These are phyloP conservation scores for Heliothis subflexa DNA, from an alignment of 1,140 invertebrate genomes.

Conservation along the genomic window DNA sequence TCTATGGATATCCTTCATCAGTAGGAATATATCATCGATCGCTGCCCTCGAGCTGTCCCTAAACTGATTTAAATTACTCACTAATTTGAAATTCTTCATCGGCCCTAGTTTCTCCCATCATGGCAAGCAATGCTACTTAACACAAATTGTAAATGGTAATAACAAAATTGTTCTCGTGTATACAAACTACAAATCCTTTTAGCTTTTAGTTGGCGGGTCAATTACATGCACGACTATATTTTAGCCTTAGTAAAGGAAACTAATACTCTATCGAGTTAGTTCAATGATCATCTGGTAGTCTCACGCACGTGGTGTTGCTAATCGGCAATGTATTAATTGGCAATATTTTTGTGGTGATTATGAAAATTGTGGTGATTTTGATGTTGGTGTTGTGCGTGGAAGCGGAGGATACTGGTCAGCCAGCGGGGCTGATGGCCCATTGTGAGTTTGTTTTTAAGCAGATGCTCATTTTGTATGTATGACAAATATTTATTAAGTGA, in stretches of 20 bases:
- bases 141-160: neutral
- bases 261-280: constrained; percentile 42
- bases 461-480: too few species aligned
- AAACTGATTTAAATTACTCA: too few species aligned
- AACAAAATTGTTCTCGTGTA: constrained; percentile 3
- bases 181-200: constrained; percentile 15
- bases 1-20: too few species aligned
- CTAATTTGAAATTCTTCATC: too few species aligned
- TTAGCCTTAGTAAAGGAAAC: constrained; percentile 53
- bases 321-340: constrained; percentile 1
- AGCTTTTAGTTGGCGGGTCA: constrained; percentile 9
- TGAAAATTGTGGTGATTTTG: constrained; percentile 42
- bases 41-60: too few species aligned
- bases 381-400: constrained; percentile 40
- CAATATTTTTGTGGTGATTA: constrained; percentile 8
- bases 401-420: constrained; percentile 56
- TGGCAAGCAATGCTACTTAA: neutral
- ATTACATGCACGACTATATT: constrained; percentile 40
- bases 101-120: too few species aligned
- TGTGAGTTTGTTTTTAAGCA: constrained; percentile 58
- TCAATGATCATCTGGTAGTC: constrained; percentile 25
- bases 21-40: too few species aligned
- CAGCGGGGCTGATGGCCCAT: constrained; percentile 65
- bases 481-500: too few species aligned
- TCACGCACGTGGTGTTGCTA: constrained; percentile 25